Conservation (phyloP, 2,797 vertebrate species). For the Catostomus latipinnis region DNA sequence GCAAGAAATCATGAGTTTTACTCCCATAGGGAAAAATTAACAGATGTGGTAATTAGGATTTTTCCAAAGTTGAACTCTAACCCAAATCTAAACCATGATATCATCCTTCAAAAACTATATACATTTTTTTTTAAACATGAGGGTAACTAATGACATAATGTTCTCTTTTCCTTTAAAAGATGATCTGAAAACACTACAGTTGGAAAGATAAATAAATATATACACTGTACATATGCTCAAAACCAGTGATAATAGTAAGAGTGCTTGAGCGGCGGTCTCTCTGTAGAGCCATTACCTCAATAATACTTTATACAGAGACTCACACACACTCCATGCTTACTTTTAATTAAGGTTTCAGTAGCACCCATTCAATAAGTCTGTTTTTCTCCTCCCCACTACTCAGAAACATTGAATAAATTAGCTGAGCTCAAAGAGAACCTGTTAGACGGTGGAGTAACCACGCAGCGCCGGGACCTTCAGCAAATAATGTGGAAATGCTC, state of each 20-base stretch:
- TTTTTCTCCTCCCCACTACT: conserved; percentile 25
- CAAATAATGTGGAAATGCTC: conserved; percentile 42
- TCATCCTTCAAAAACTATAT: too few relatives aligned
- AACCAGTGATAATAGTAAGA: conserved; percentile 17
- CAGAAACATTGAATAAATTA: conserved; percentile 47
- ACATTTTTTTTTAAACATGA: too few relatives aligned
- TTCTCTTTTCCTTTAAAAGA: too few relatives aligned
- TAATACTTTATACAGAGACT: not conserved
- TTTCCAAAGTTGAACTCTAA: too few relatives aligned
- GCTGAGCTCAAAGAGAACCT: conserved; percentile 43
- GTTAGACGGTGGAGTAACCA: conserved; percentile 33
- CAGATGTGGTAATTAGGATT: too few relatives aligned
- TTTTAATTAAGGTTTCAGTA: conserved; percentile 55
- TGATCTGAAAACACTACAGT: too few relatives aligned
- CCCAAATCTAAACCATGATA: too few relatives aligned
- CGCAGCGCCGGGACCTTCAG: conserved; percentile 39
- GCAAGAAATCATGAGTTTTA: too few relatives aligned
- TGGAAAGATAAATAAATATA: too few relatives aligned
- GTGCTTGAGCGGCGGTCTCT: conserved; percentile 6
- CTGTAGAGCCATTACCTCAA: conserved; percentile 20
- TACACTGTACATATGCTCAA: not conserved
- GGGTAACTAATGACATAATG: too few relatives aligned
- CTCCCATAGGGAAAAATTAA: too few relatives aligned
- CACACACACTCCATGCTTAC: conserved; percentile 18
- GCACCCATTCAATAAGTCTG: conserved; percentile 25